Percentiles rank a stretch among this genome's conserved stretches.
phyloP scores from a whole-genome alignment of 2,888 invertebrate genomes.

The Rhingia rostrata region DNA sequence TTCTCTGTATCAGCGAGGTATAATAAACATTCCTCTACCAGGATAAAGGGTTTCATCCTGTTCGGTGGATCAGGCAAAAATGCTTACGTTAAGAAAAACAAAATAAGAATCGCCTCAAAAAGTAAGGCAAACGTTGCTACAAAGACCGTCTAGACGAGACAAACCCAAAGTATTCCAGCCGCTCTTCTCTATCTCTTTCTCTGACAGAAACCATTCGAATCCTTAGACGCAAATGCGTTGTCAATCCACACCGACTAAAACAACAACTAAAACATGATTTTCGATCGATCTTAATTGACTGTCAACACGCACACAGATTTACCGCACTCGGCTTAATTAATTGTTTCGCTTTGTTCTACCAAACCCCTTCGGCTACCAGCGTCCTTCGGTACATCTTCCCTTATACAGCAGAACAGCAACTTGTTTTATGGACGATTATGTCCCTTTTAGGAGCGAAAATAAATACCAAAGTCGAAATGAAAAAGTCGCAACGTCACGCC shows the following conservation, averaged over 20 bases:
- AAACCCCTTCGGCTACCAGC: background rate
- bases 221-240: background rate
- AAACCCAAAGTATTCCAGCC: background rate
- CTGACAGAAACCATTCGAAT: background rate
- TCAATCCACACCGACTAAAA: background rate
- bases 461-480: slow-evolving; percentile 38
- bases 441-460: slow-evolving; percentile 17
- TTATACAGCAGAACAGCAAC: background rate
- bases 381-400: slow-evolving; percentile 15
- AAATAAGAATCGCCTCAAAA: background rate
- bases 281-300: slow-evolving; percentile 59
- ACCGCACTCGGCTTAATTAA: slow-evolving; percentile 54
- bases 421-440: background rate
- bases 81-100: slow-evolving; percentile 18
- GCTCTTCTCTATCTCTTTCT: background rate
- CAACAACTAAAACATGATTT: slow-evolving; percentile 20
- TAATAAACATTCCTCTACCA: slow-evolving; percentile 14
- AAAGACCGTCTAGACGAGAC: slow-evolving; percentile 32
- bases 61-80: slow-evolving; percentile 8
- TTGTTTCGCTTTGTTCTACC: slow-evolving; percentile 39
- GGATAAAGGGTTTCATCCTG: slow-evolving; percentile 23
- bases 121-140: background rate
- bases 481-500: slow-evolving; percentile 31
- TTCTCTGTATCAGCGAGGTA: background rate
- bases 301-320: slow-evolving; percentile 62